phyloP scores from a whole-genome alignment of 2,113 vertebrate genomes.

The Monarcha castaneiventris region DNA sequence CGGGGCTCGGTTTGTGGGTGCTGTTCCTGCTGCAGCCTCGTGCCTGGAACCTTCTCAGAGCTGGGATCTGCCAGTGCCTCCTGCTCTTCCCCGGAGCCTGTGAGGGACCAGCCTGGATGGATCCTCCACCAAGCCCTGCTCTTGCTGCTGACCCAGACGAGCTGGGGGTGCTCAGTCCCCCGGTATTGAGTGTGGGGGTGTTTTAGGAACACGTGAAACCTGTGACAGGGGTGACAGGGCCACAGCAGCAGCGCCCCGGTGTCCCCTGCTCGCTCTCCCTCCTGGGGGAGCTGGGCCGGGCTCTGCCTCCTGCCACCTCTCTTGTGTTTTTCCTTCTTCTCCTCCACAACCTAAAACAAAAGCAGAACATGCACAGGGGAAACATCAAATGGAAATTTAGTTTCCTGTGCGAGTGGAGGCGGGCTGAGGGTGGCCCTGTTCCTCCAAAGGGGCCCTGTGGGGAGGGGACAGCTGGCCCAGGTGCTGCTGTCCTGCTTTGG shows the following conservation, averaged over 20 bases:
- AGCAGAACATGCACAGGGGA: background rate
- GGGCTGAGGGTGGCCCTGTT: background rate
- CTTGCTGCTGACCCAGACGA: background rate
- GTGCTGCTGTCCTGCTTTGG: background rate
- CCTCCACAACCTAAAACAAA: background rate
- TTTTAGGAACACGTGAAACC: fast-evolving
- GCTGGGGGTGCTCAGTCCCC: background rate
- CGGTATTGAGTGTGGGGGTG: fast-evolving
- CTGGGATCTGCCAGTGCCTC: fast-evolving
- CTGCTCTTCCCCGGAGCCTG: background rate
- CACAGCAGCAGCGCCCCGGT: background rate
- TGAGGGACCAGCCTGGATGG: background rate
- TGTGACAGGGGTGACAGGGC: fast-evolving
- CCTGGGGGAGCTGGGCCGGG: background rate
- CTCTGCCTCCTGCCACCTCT: fast-evolving
- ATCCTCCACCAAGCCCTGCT: fast-evolving
- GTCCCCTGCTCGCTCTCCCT: background rate
- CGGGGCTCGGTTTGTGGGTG: fast-evolving
- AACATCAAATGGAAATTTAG: background rate
- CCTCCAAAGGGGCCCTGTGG: fast-evolving
- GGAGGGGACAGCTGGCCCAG: background rate
- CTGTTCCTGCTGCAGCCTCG: fast-evolving
- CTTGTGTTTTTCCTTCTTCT: background rate
- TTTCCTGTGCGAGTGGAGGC: fast-evolving
- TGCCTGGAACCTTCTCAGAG: fast-evolving